phyloP scores from a whole-genome alignment of 2,797 vertebrate genomes.

The Sternarchorhynchus goeldii region DNA sequence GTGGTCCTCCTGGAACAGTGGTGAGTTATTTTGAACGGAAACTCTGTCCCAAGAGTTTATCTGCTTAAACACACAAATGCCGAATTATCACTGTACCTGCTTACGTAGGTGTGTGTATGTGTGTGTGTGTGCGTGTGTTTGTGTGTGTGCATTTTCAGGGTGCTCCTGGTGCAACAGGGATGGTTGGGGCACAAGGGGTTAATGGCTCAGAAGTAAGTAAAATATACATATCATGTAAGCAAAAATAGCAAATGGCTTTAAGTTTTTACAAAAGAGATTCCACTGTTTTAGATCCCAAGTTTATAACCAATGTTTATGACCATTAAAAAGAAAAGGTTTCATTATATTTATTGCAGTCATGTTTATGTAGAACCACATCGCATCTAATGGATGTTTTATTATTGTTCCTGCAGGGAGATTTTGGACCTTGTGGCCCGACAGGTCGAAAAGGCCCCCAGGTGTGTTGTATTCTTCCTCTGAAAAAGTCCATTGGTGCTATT shows the following conservation, averaged over 20 bases:
- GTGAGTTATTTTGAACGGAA: slow-evolving; percentile 63
- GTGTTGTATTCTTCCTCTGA: background rate
- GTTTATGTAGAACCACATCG: background rate
- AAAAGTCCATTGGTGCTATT: background rate
- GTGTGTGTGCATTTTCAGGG: slow-evolving; percentile 67
- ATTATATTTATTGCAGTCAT: background rate
- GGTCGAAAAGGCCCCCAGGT: slow-evolving; percentile 78
- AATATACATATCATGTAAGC: background rate
- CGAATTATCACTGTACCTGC: background rate
- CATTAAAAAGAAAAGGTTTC: background rate
- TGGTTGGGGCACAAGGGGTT: slow-evolving; percentile 69
- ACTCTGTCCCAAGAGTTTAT: background rate
- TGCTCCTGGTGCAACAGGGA: slow-evolving; percentile 69
- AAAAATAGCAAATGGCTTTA: background rate
- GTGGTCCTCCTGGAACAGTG: slow-evolving; percentile 67
- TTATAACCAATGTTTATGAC: background rate
- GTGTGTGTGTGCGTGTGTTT: slow-evolving; percentile 5
- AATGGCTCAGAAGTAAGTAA: slow-evolving; percentile 79
- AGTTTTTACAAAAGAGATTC: background rate
- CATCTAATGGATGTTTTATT: slow-evolving; percentile 10
- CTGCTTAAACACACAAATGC: background rate
- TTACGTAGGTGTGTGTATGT: slow-evolving; percentile 19
- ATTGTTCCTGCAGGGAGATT: slow-evolving; percentile 71
- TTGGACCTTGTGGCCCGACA: slow-evolving; percentile 71
- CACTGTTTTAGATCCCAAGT: background rate